Conservation (phyloP, 2,113 vertebrate genomes). For the Campylomormyrus numenius region DNA sequence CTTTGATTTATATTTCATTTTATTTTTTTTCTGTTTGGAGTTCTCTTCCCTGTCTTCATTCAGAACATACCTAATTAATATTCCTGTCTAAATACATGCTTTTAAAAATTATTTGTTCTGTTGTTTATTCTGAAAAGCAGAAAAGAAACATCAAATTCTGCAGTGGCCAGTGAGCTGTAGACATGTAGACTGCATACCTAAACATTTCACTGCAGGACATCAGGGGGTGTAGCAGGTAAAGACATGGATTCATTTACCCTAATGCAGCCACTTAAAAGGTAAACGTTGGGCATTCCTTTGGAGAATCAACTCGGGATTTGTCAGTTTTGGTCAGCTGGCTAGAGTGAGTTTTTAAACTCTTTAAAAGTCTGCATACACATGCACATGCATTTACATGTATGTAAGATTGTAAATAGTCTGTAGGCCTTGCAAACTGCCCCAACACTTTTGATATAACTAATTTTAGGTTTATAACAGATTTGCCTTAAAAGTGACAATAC, state of each 20-base stretch:
- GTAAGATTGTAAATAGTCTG: neutral
- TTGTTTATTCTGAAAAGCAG: neutral
- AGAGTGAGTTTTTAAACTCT: too few relatives aligned
- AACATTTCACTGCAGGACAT: neutral
- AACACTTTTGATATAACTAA: neutral
- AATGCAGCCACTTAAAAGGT: neutral
- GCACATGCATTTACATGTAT: neutral
- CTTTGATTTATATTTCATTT: slow-evolving; percentile 11
- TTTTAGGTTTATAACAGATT: neutral
- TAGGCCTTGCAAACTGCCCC: neutral
- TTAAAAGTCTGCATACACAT: neutral
- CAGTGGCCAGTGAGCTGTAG: neutral
- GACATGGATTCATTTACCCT: neutral
- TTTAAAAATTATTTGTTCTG: neutral
- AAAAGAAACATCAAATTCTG: neutral
- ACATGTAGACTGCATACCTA: neutral
- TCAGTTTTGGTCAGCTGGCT: neutral
- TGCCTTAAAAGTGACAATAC: neutral
- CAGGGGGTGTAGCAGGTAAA: neutral
- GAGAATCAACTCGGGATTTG: neutral
- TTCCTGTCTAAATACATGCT: neutral
- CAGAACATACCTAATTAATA: neutral
- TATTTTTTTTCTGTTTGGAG: neutral
- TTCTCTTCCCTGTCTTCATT: neutral
- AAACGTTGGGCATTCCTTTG: neutral